Evolutionary conservation across 92 coral and sea anemone species (phyloP), one percentile per base, ranked within the genome.

Genomic region (Phenganax subtilis): DNA sequence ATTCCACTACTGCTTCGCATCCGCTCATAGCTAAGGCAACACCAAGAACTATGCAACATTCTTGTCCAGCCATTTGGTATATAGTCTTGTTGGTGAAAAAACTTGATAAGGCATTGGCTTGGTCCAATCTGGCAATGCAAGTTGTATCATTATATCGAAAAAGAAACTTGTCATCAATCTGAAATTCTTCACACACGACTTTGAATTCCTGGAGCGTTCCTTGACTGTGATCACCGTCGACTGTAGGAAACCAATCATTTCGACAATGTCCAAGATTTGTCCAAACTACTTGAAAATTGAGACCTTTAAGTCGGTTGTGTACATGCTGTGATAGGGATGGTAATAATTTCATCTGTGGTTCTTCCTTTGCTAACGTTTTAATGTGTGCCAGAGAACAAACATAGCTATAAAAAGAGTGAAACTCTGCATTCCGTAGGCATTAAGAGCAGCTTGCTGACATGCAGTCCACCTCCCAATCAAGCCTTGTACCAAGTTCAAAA

Each of bases 381-480:
- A 79, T 79, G 72, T 60, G 83, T 37, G 83, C 72, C 83, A 79
- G 54, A 31, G 83, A 79, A 69, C 83, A 79, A 54, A 79, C 83
- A 55, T 54, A 79, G 72, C 51, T 59, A 56, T 61, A 79, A 73
- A 60, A 79, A 57, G 83, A 79, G 72, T 57, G 72, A 58, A 79
- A 79, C 83, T 79, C 57, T 44, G 29, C 72, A 63, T 79, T 79
- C 51, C 83, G 62, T 79, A 79, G 44, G 47, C 75, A 79, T 79
- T 57, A 79, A 57, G 83, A 63, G 83, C 83, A 79, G 83, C 74
- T 47, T 51, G 72, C 53, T 79, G 83, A 79, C 57, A 73, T 63
- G 72, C 83, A 79, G 83, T 79, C 28, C 53, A 79, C 61, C 83
- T 79, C 27, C 55, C 75, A 54, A 30, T 71, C 31, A 71, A 27